Evolutionary conservation across 1,140 invertebrate species (phyloP).

Genomic region (Lepidurus arcticus): DNA sequence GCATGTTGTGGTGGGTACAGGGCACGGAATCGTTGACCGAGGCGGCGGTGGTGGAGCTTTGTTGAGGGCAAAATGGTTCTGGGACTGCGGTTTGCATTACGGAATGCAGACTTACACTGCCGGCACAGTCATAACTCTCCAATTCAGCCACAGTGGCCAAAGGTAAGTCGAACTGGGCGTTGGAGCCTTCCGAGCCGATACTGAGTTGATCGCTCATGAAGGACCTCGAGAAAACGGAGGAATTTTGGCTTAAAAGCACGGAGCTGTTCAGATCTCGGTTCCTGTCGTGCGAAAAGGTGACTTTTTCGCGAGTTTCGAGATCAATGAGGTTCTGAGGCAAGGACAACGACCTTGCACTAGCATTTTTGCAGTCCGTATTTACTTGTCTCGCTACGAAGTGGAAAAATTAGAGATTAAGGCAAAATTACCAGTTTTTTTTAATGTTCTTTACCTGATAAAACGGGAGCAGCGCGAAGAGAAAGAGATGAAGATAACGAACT

Average conservation of each 20-base stretch:
- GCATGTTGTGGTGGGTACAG: conserved; percentile 52
- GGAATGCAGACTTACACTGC: conserved; percentile 58
- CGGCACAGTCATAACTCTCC: conserved; percentile 62
- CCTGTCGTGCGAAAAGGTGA: conserved; percentile 46
- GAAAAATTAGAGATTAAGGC: too few species aligned
- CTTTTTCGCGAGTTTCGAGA: conserved; percentile 5
- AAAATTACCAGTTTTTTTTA: too few species aligned
- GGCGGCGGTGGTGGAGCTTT: conserved; percentile 50
- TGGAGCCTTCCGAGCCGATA: conserved; percentile 25
- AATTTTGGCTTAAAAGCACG: conserved; percentile 31
- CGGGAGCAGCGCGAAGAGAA: too few species aligned
- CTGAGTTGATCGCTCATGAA: conserved; percentile 33
- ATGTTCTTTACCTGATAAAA: too few species aligned
- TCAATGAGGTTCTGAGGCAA: conserved; percentile 10
- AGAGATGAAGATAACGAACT: too few species aligned
- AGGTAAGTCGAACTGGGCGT: conserved; percentile 44
- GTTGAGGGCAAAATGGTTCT: conserved; percentile 56
- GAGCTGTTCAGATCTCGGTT: conserved; percentile 38
- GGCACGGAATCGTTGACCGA: too few species aligned
- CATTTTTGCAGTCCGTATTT: too few species aligned
- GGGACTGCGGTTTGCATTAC: conserved; percentile 69
- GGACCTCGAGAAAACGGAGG: conserved; percentile 31
- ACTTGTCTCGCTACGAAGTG: too few species aligned
- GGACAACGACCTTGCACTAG: too few species aligned
- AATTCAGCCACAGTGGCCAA: conserved; percentile 50